Percentiles rank a stretch among this genome's conserved stretches.
Conservation (phyloP, 1,140 invertebrate species). For the Tetragonula clypearis region DNA sequence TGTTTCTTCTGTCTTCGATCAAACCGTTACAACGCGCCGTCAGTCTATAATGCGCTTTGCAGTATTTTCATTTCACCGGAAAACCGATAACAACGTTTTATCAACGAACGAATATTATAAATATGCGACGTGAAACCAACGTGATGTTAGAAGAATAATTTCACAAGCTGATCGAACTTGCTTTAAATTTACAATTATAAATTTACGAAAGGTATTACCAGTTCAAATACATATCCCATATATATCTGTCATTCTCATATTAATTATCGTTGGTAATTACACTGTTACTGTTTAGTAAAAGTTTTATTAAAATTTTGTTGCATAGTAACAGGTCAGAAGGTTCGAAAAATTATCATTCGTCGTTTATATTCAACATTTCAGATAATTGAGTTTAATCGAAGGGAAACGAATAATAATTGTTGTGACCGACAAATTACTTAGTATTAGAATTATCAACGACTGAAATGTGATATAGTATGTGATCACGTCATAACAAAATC, state of each 20-base stretch:
- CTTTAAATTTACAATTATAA: no score
- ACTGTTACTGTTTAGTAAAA: background rate
- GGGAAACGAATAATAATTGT: background rate
- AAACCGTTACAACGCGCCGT: background rate
- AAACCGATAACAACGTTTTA: background rate
- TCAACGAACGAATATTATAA: background rate
- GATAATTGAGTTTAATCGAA: background rate
- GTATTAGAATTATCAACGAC: background rate
- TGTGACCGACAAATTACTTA: no score
- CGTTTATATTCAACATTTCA: background rate
- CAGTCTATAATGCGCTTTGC: background rate
- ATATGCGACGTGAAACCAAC: background rate
- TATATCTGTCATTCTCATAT: background rate
- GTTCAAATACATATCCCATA: background rate
- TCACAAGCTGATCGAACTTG: background rate
- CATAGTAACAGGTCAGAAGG: background rate
- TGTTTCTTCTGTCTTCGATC: background rate
- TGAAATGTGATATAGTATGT: no score
- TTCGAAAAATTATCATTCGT: background rate
- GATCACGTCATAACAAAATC: no score
- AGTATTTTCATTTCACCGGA: background rate
- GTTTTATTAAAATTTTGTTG: background rate
- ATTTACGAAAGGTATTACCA: slow-evolving; percentile 19
- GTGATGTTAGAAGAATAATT: background rate
- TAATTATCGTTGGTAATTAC: background rate